phyloP scores from a whole-genome alignment of 1,140 invertebrate species.

The Drosophila guanche region DNA sequence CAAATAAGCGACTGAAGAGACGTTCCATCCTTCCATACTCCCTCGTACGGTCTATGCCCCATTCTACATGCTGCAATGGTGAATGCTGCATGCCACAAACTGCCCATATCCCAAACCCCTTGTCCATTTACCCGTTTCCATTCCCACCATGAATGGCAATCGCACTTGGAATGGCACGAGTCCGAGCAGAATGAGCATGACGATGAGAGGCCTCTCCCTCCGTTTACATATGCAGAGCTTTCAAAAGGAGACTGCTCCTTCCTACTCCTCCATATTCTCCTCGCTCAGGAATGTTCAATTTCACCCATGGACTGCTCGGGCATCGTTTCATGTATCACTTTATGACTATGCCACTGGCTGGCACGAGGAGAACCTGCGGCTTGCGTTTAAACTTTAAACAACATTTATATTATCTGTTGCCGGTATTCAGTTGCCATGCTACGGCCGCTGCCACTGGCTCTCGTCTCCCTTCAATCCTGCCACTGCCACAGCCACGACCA shows the following conservation, averaged over 20 bases:
- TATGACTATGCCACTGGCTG: constrained; percentile 50
- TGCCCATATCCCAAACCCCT: constrained; percentile 2
- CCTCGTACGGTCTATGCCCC: too few species aligned
- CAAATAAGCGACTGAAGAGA: constrained; percentile 64
- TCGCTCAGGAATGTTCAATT: constrained; percentile 67
- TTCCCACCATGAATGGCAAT: constrained; percentile 1
- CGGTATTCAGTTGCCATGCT: constrained; percentile 9
- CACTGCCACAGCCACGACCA: constrained; percentile 12
- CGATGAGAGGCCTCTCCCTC: constrained; percentile 41
- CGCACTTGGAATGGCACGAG: constrained; percentile 25
- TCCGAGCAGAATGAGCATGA: not conserved
- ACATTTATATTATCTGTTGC: constrained; percentile 73
- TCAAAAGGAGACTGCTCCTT: constrained; percentile 9
- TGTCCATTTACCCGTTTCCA: not conserved
- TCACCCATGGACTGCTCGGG: constrained; percentile 54
- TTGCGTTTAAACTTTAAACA: constrained; percentile 75
- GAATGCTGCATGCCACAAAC: too few species aligned
- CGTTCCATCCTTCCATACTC: not conserved
- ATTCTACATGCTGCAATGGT: too few species aligned
- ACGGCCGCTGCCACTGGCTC: not conserved
- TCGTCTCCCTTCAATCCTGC: constrained; percentile 10
- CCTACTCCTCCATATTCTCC: too few species aligned
- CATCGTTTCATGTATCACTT: constrained; percentile 66
- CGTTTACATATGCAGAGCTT: constrained; percentile 62
- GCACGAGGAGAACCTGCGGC: constrained; percentile 19